Base-by-base conservation (phyloP, 1,140 invertebrate species). In the Tetranychus urticae region DNA sequence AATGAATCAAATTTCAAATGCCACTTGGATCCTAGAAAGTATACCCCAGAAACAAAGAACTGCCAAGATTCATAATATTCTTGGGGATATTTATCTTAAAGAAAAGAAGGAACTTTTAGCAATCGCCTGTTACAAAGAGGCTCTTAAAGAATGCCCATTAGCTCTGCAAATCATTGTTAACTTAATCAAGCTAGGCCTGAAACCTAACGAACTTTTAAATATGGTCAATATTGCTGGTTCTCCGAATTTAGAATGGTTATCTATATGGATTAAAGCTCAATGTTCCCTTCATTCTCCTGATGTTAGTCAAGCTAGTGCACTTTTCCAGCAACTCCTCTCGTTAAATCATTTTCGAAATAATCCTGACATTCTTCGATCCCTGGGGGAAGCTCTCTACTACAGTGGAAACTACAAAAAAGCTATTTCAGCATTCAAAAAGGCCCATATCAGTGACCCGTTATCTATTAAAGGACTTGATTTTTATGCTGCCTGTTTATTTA, bases 81-180 rank as follows among this genome's bases (percentile, higher is more conserved):
- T 86, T 45, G 83, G 79, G 10, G 80, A 80, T 67, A 72, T 86
- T 59, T 85, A 83, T 66, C 77, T 82, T 47, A 78, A 81, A 64
- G 76, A 76, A 63, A 83, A 82, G 46, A 80, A 80, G 74, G 82
- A 85, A 66, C 70, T 82, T 62, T 80, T 81, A 46, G 82, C 82
- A 0, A 78, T 82, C 46, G 77, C 78, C 1, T 78, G 79, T 34
- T 86, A 81, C 68, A 85, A 84, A 69, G 83, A 86, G 74, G 81
- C 86, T 23, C 66, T 86, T 14, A 71, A 78, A 69, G 82, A 84
- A 69, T 83, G 82, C 71, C 84, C 84, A 1, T 71, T 85, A 63
- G 81, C 83, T 1, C 63, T 86, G 37, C 82, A 82, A 67, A 80
- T 82, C 33, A 78, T 81, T 1, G 77, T 80, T 67, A 79, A 79